Conservation (phyloP, 2,888 invertebrate genomes). For the Nomada fucata region DNA sequence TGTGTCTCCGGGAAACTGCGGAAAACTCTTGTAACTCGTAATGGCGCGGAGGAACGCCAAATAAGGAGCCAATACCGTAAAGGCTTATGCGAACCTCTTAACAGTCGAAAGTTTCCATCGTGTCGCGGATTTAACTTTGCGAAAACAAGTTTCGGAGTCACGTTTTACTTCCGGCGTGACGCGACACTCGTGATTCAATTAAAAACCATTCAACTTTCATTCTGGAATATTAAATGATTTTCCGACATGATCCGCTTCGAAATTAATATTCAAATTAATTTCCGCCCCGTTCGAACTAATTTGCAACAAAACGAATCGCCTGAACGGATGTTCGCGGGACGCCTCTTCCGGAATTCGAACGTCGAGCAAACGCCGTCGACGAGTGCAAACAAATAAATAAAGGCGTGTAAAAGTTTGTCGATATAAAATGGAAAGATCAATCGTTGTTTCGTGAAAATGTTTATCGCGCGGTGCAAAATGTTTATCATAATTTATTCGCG, state of each 20-base stretch:
- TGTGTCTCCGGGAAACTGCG: background rate
- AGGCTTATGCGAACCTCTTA: background rate
- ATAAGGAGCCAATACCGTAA: conserved; percentile 15
- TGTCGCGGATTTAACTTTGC: conserved; percentile 10
- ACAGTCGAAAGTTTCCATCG: background rate
- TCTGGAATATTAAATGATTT: background rate
- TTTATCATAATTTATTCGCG: no score
- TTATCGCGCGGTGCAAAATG: no score
- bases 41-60: background rate
- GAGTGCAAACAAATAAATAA: no score
- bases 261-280: background rate
- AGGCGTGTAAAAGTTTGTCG: no score
- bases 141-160: background rate
- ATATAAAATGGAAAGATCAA: no score
- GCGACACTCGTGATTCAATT: background rate
- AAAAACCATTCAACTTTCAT: background rate
- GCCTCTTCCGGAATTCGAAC: no score
- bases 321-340: no score
- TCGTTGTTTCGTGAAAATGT: no score
- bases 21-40: conserved; percentile 1
- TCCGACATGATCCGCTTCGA: no score
- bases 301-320: no score
- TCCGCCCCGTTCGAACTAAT: no score
- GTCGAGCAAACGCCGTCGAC: no score
- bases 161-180: background rate